These are phyloP conservation scores for Catotricha subobsoleta DNA, from an alignment of 2,888 invertebrate species.

Conservation along the genomic window DNA sequence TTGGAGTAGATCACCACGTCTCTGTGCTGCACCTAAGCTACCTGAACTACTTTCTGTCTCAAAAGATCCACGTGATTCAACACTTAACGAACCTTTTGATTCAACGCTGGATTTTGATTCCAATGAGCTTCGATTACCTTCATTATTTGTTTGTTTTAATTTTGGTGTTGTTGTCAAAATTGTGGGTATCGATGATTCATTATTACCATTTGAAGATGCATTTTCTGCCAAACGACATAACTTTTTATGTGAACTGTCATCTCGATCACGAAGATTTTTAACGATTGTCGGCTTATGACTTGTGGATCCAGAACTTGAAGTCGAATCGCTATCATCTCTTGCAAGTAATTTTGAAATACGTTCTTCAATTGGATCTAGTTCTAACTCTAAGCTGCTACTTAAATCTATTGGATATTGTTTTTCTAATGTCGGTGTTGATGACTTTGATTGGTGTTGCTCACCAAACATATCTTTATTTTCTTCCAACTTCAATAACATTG, in stretches of 20 bases:
- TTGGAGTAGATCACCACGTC: conserved; percentile 38
- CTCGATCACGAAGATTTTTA: conserved; percentile 19
- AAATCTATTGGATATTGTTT: conserved; percentile 45
- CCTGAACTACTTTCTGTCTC: conserved; percentile 60
- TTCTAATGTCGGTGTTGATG: conserved; percentile 35
- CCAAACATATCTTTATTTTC: conserved; percentile 31
- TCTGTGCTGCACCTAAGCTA: conserved; percentile 49
- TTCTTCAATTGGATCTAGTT: conserved; percentile 29
- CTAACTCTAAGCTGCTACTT: conserved; percentile 38
- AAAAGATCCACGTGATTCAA: conserved; percentile 49
- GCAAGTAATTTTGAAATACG: conserved; percentile 28
- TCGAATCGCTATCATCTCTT: conserved; percentile 39
- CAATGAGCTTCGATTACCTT: conserved; percentile 24
- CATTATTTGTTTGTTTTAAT: conserved; percentile 23
- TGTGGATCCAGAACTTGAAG: conserved; percentile 37
- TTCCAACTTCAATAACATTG: conserved; percentile 38
- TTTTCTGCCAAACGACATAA: conserved; percentile 35
- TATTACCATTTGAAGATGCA: conserved; percentile 27
- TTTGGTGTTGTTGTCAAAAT: not conserved
- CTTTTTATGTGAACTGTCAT: conserved; percentile 22
- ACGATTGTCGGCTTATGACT: conserved; percentile 31
- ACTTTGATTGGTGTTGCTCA: conserved; percentile 26
- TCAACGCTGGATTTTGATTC: conserved; percentile 44
- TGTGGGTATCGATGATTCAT: not conserved
- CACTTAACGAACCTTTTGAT: conserved; percentile 42